Percentiles rank a stretch among this genome's conserved stretches.
These are phyloP conservation scores for Gymnoscopelus microlampas DNA, from an alignment of 2,797 vertebrate genomes.

Conservation along the genomic window DNA sequence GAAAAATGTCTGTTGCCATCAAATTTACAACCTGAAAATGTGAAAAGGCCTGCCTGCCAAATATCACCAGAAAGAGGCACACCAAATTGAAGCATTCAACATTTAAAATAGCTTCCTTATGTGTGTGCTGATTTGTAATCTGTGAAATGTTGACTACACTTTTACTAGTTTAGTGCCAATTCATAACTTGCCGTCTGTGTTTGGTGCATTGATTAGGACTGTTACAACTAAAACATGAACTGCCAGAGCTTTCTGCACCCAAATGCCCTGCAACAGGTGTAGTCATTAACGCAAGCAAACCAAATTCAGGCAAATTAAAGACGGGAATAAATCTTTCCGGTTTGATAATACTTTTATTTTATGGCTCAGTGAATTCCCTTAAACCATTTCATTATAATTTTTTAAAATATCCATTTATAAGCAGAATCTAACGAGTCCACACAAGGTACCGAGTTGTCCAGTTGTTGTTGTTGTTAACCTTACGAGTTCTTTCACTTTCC, in stretches of 20 bases:
- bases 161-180: not conserved
- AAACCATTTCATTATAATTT: conserved; percentile 50
- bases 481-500: conserved; percentile 38
- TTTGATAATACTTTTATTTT: conserved; percentile 80
- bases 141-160: not conserved
- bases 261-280: not conserved
- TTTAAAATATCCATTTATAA: conserved; percentile 56
- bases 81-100: conserved; percentile 10
- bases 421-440: conserved; percentile 66
- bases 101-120: not conserved
- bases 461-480: not conserved
- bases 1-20: too few relatives aligned
- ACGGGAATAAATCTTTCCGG: conserved; percentile 64
- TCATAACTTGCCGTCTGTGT: not conserved
- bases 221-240: not conserved
- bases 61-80: conserved; percentile 57
- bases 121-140: not conserved
- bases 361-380: conserved; percentile 48
- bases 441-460: conserved; percentile 37
- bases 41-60: conserved; percentile 53
- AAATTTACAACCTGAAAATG: not conserved
- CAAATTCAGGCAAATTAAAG: conserved; percentile 70
- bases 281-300: conserved; percentile 26
- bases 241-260: not conserved
- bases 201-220: not conserved